phyloP scores from a whole-genome alignment of 1,140 invertebrate genomes.

The Zaprionus capensis region DNA sequence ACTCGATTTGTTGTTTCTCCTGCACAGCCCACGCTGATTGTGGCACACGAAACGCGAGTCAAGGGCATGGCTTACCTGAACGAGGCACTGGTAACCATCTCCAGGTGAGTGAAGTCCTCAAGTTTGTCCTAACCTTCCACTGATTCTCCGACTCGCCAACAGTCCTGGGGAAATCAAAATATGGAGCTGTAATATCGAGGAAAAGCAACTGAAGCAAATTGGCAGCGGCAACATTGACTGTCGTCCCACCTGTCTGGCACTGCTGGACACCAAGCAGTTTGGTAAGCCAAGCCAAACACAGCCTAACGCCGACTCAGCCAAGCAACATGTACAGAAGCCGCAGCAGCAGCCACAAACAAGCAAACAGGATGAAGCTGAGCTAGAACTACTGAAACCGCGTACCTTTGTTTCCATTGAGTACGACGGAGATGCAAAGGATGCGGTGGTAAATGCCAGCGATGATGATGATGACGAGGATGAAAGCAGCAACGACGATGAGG shows the following conservation, averaged over 20 bases:
- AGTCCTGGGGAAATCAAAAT: slow-evolving; percentile 92
- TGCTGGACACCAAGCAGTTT: slow-evolving; percentile 77
- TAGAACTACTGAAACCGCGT: slow-evolving; percentile 11
- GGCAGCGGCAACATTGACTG: slow-evolving; percentile 86
- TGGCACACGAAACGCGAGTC: slow-evolving; percentile 88
- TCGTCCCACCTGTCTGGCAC: slow-evolving; percentile 86
- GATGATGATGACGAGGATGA: background rate
- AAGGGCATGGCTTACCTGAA: slow-evolving; percentile 87
- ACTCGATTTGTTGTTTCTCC: background rate
- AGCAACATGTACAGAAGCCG: background rate
- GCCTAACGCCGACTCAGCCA: background rate
- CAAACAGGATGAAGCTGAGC: slow-evolving; percentile 17
- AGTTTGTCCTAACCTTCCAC: background rate
- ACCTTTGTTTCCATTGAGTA: slow-evolving; percentile 66
- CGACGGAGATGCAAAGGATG: slow-evolving; percentile 31
- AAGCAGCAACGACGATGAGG: slow-evolving; percentile 8
- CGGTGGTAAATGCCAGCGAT: background rate
- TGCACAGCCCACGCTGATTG: slow-evolving; percentile 66
- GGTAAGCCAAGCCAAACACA: slow-evolving; percentile 12
- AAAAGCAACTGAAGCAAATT: slow-evolving; percentile 85
- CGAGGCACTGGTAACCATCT: slow-evolving; percentile 75
- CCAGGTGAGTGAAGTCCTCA: slow-evolving; percentile 46
- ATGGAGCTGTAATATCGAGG: slow-evolving; percentile 87
- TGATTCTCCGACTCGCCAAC: background rate
- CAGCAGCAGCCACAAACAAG: background rate